phyloP scores from a whole-genome alignment of 2,113 vertebrate species.

The Ctenomys sociabilis region DNA sequence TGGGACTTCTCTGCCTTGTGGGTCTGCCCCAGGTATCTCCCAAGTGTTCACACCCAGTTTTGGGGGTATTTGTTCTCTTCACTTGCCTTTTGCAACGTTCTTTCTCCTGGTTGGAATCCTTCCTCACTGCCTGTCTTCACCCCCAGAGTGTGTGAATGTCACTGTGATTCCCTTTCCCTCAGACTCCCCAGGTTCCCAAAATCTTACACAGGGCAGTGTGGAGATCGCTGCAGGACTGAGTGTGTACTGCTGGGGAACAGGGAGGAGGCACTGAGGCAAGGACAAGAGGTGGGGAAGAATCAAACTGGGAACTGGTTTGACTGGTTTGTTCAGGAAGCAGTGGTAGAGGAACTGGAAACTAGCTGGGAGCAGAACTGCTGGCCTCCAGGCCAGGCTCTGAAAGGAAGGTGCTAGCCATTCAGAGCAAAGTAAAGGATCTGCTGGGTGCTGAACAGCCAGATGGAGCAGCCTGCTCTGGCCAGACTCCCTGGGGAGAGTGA shows the following conservation, averaged over 20 bases:
- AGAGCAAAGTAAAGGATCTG: not conserved
- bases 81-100: not conserved
- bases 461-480: not conserved
- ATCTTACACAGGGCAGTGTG: accelerated
- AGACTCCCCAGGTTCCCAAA: no score
- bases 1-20: not conserved
- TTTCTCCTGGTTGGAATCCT: not conserved
- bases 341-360: not conserved
- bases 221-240: not conserved
- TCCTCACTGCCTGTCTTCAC: not conserved
- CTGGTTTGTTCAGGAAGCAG: not conserved
- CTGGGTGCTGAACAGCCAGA: not conserved
- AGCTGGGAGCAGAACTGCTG: not conserved
- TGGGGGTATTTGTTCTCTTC: not conserved
- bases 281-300: not conserved
- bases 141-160: not conserved
- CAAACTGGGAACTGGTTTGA: not conserved
- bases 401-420: not conserved
- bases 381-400: not conserved
- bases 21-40: not conserved
- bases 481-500: not conserved
- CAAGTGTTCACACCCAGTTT: not conserved
- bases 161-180: not conserved
- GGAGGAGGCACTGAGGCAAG: not conserved
- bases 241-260: not conserved